phyloP scores from a whole-genome alignment of 2,113 vertebrate species.

The Hyperopisus bebe region DNA sequence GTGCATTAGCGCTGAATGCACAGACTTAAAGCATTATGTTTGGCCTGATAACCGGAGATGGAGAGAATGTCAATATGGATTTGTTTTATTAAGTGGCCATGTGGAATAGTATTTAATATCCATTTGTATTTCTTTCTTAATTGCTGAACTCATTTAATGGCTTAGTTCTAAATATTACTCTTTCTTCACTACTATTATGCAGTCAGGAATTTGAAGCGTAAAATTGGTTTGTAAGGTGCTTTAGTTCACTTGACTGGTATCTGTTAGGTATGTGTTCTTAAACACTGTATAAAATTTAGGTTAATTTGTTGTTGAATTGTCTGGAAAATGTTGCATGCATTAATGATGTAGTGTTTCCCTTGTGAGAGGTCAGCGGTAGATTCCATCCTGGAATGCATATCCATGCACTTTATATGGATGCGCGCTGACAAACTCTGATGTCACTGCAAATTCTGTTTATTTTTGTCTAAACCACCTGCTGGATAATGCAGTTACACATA shows the following conservation, averaged over 20 bases:
- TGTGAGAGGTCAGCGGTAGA: not conserved
- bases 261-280: slow-evolving; percentile 5
- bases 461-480: not conserved
- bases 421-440: not conserved
- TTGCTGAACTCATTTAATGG: slow-evolving; percentile 47
- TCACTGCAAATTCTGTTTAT: not conserved
- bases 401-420: not conserved
- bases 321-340: slow-evolving; percentile 6
- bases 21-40: slow-evolving; percentile 13
- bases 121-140: slow-evolving; percentile 30
- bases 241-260: slow-evolving; percentile 1
- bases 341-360: not conserved
- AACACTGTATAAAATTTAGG: not conserved
- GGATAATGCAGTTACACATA: not conserved
- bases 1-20: slow-evolving; percentile 13
- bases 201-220: slow-evolving; percentile 33
- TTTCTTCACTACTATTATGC: slow-evolving; percentile 49
- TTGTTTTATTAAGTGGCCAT: slow-evolving; percentile 56
- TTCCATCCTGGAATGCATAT: not conserved
- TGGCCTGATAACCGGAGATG: slow-evolving; percentile 47
- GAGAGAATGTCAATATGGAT: slow-evolving; percentile 38
- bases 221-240: slow-evolving; percentile 56
- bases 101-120: slow-evolving; percentile 36
- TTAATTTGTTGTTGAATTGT: slow-evolving; percentile 6
- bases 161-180: slow-evolving; percentile 42